A percentile compares a stretch with the other conserved stretches of the same genome.
Conservation (phyloP, 2,888 invertebrate genomes). For the Altica lythri region DNA sequence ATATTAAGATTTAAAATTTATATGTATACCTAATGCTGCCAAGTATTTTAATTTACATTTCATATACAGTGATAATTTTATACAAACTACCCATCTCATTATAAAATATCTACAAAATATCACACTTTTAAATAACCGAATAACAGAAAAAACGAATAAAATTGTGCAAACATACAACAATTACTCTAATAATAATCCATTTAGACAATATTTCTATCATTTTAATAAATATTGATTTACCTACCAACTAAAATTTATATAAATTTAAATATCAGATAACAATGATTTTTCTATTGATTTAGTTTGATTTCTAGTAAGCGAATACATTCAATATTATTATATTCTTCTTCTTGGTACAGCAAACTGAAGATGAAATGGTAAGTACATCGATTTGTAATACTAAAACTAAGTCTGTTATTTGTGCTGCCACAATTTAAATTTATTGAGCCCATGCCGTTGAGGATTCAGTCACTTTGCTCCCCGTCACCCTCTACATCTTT, state of each 20-base stretch:
- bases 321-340: conserved; percentile 47
- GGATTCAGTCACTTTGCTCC: conserved; percentile 62
- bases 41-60: too few species aligned
- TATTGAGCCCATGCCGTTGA: conserved; percentile 40
- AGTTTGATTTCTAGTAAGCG: conserved; percentile 58
- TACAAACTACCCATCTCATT: too few species aligned
- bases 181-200: conserved; percentile 45
- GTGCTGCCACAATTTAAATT: conserved; percentile 50
- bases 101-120: conserved; percentile 34
- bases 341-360: too few species aligned
- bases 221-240: conserved; percentile 50
- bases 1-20: too few species aligned
- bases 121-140: conserved; percentile 37
- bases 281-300: conserved; percentile 55
- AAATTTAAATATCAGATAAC: conserved; percentile 57
- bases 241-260: conserved; percentile 51
- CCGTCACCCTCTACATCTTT: conserved; percentile 64
- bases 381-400: conserved; percentile 45
- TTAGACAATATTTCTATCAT: conserved; percentile 46
- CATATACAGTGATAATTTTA: too few species aligned
- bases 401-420: conserved; percentile 46
- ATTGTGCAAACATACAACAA: conserved; percentile 56
- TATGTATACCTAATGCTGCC: not conserved
- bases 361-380: conserved; percentile 43
- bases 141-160: conserved; percentile 36